Evolutionary conservation across 1,140 invertebrate genomes (phyloP).

Genomic region (Sminthurides bifidus): DNA sequence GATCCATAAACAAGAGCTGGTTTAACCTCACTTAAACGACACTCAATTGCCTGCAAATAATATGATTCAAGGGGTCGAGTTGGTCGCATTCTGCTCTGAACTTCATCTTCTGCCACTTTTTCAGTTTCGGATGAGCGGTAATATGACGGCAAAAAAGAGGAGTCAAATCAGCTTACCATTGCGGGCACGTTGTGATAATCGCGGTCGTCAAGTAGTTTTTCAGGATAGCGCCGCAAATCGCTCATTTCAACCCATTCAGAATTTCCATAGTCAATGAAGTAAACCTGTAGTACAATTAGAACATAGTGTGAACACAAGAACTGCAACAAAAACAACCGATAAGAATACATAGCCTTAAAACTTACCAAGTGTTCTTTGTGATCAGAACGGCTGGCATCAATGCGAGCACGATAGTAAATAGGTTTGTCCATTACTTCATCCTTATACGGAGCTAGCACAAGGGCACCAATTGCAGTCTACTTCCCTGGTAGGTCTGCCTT

Average conservation of each 20-base stretch:
- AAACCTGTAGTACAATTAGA: conserved; percentile 39
- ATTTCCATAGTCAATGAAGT: conserved; percentile 71
- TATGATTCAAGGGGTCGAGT: no score
- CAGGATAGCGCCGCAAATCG: background rate
- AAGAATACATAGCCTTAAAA: background rate
- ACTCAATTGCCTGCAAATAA: conserved; percentile 27
- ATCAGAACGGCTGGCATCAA: conserved; percentile 1
- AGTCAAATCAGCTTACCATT: conserved; percentile 11
- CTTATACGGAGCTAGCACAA: conserved; percentile 21
- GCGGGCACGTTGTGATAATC: background rate
- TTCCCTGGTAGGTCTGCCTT: background rate
- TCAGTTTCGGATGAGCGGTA: background rate
- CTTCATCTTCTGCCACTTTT: background rate
- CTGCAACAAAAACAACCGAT: background rate
- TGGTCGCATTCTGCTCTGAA: no score
- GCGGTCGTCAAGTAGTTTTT: background rate
- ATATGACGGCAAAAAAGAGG: no score
- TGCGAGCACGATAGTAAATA: conserved; percentile 23
- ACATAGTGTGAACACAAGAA: background rate
- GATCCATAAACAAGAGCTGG: conserved; percentile 19
- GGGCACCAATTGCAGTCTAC: background rate
- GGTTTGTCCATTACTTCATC: background rate
- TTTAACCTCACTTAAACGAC: conserved; percentile 19
- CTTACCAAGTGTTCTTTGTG: conserved; percentile 10
- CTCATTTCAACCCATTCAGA: conserved; percentile 31